Percentiles rank a stretch among this genome's conserved stretches.
Conservation (phyloP, 2,797 vertebrate genomes). For the Zonotrichia albicollis region DNA sequence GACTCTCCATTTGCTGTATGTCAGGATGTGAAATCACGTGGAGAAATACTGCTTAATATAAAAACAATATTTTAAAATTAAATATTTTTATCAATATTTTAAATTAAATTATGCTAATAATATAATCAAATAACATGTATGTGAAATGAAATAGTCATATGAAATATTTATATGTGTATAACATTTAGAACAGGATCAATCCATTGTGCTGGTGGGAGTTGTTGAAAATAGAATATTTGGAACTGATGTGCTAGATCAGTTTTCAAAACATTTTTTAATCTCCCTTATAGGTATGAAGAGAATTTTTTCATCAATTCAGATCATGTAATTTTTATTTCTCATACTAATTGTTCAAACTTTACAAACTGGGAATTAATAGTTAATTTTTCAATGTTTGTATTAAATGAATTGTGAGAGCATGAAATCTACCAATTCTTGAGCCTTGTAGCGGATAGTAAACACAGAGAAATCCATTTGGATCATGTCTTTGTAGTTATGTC, state of each 20-base stretch:
- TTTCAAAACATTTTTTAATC: background rate
- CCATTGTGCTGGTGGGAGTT: background rate
- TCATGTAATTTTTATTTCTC: background rate
- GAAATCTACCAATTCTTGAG: background rate
- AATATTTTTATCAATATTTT: background rate
- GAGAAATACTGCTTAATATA: background rate
- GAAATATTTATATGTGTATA: background rate
- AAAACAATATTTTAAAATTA: background rate
- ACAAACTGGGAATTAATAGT: background rate
- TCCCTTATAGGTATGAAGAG: background rate
- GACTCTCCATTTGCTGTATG: background rate
- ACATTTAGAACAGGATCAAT: background rate
- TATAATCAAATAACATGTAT: background rate
- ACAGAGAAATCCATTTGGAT: background rate
- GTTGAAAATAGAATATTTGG: background rate
- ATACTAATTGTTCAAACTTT: background rate
- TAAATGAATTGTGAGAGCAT: background rate
- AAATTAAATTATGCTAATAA: background rate
- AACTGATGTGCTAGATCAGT: background rate
- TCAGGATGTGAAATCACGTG: background rate
- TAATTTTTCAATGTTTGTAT: background rate
- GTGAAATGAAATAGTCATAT: background rate
- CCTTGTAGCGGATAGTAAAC: background rate
- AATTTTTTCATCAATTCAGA: background rate
- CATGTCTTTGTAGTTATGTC: background rate